These are phyloP conservation scores for Cremastobaeus sp. DNA, from an alignment of 2,888 invertebrate genomes.

Conservation along the genomic window DNA sequence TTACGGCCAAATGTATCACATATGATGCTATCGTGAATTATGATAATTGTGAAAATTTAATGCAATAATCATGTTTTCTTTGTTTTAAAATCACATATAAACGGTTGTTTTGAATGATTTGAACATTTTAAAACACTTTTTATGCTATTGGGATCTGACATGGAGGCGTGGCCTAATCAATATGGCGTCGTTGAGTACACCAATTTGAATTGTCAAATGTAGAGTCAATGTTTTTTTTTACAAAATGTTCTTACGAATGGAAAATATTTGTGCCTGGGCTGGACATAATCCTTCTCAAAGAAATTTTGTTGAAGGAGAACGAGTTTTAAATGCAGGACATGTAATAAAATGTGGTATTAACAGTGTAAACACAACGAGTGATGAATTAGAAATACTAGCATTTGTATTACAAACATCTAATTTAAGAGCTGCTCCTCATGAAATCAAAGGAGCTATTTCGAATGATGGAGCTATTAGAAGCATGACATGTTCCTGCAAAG, in stretches of 20 bases:
- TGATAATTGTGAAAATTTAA: too few species aligned
- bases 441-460: not conserved
- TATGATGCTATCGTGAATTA: too few species aligned
- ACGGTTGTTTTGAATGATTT: too few species aligned
- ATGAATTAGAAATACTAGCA: not conserved
- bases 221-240: not conserved
- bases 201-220: not conserved
- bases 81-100: too few species aligned
- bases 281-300: conserved; percentile 17
- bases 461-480: not conserved
- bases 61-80: too few species aligned
- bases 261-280: conserved; percentile 6
- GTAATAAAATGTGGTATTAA: conserved; percentile 27
- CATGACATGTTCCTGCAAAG: conserved; percentile 4
- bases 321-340: conserved; percentile 22
- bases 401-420: conserved; percentile 18
- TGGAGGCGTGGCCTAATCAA: conserved; percentile 8
- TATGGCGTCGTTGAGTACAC: conserved; percentile 16
- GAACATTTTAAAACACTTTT: too few species aligned
- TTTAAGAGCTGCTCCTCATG: conserved; percentile 10
- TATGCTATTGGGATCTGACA: conserved; percentile 18
- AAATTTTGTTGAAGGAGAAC: conserved; percentile 27
- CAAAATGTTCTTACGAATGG: conserved; percentile 14
- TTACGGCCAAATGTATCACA: too few species aligned
- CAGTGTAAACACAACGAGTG: not conserved